Evolutionary conservation across 2,113 vertebrate species (phyloP), one percentile per base, ranked within the genome.

Genomic region (Gila orcuttii): DNA sequence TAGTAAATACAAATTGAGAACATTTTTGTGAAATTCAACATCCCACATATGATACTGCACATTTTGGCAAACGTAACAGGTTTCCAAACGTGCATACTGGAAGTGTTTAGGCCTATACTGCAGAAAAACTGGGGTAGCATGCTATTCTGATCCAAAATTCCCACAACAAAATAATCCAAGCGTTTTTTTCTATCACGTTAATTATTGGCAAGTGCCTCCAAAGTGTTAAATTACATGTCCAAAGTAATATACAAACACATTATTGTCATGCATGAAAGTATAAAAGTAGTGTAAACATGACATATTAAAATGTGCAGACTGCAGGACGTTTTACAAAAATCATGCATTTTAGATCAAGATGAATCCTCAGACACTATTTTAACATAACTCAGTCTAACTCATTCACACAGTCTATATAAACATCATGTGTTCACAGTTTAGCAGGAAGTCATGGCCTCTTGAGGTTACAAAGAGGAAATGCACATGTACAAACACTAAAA

Each of bases 261-360:
- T 39, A 59, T 39, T 59, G 59, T 25, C 47, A 45, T 52, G 60
- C 55, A 59, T 39, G 12, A 79, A 79, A 11, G 5, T n/a, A 19
- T 3, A 31, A 68, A 68, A 82, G 79, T 82, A 82, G 79, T 82
- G 79, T 82, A 66, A 69, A 55, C 60, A 23, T 33, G 62, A 50
- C 21, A 60, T 64, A 64, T 62, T 3, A 12, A n/a, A 66, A 28
- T 12, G 15, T 47, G 36, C 79, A 47, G 11, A 60, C 55, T 42
- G 19, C 59, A 81, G 10, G 42, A 31, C 9, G 10, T 28, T 66
- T 64, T 10, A 21, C 8, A 81, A 45, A n/a, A 25, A 15, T 25
- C 31, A 2, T 15, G 45, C 42, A n/a, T 42, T 42, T 42, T 9
- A 75, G 21, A 76, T 31, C 25, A 0, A 47, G 25, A 13, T 52